Percentiles rank a stretch among this genome's conserved stretches.
These are phyloP conservation scores for Macrocentrus cingulum DNA, from an alignment of 1,140 invertebrate genomes.

Conservation along the genomic window DNA sequence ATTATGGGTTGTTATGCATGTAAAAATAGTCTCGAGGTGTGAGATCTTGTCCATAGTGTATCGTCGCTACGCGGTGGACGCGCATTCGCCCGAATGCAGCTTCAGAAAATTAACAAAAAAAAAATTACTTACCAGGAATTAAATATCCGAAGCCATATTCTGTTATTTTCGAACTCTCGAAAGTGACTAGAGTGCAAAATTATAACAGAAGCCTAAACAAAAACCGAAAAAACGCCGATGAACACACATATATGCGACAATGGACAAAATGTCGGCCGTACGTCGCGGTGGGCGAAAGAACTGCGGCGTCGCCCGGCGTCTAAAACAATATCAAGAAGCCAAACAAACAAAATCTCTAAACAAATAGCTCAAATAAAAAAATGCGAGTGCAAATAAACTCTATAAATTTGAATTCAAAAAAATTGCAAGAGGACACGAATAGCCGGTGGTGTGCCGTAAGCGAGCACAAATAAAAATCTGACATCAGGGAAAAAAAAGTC, in stretches of 20 bases:
- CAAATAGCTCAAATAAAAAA: background rate
- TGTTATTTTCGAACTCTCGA: conserved; percentile 14
- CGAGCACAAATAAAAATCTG: background rate
- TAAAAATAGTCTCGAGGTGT: background rate
- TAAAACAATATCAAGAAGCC: conserved; percentile 23
- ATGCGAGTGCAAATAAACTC: background rate
- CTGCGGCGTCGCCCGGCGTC: conserved; percentile 54
- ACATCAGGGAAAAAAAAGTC: conserved; percentile 7
- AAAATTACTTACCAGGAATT: too few species aligned
- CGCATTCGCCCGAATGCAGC: background rate
- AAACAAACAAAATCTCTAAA: conserved; percentile 21
- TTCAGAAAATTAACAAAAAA: background rate
- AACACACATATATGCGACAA: conserved; percentile 38
- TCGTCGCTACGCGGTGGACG: background rate
- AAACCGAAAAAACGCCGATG: conserved; percentile 27
- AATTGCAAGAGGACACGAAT: conserved; percentile 1
- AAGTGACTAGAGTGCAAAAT: conserved; percentile 14
- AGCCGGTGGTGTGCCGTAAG: conserved; percentile 17
- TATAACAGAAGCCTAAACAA: conserved; percentile 13
- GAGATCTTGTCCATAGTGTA: conserved; percentile 13
- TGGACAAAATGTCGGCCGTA: conserved; percentile 56
- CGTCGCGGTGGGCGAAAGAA: conserved; percentile 60
- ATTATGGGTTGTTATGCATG: background rate
- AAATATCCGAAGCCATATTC: too few species aligned
- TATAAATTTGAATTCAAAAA: background rate